These are phyloP conservation scores for Morpho deidamia DNA, from an alignment of 2,888 invertebrate genomes.

Conservation along the genomic window DNA sequence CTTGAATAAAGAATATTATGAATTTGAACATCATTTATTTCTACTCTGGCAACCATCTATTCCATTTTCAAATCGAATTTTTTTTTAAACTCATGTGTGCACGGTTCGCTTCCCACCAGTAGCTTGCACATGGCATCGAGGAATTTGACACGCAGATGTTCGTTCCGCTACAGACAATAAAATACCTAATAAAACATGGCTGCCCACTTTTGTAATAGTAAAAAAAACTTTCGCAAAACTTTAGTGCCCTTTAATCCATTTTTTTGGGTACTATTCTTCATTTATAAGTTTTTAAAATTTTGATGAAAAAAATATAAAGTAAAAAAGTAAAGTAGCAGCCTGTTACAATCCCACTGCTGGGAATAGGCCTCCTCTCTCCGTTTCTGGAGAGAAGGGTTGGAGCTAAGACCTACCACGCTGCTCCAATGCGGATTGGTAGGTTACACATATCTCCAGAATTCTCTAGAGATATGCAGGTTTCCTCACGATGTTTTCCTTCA, in stretches of 20 bases:
- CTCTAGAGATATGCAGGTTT: too few species aligned
- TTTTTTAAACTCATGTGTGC: slow-evolving; percentile 51
- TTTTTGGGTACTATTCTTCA: not conserved
- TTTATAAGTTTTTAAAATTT: too few species aligned
- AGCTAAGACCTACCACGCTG: too few species aligned
- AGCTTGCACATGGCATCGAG: slow-evolving; percentile 69
- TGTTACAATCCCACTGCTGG: too few species aligned
- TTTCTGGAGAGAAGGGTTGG: too few species aligned
- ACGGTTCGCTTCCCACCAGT: slow-evolving; percentile 69
- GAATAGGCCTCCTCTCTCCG: too few species aligned
- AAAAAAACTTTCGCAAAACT: slow-evolving; percentile 4
- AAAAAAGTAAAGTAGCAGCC: too few species aligned
- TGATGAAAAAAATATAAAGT: too few species aligned
- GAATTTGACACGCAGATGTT: slow-evolving; percentile 78
- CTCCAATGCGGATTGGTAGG: too few species aligned
- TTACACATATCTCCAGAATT: too few species aligned
- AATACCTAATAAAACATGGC: slow-evolving; percentile 59
- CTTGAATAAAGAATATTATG: too few species aligned
- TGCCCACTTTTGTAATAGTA: slow-evolving; percentile 27
- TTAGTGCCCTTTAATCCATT: not conserved
- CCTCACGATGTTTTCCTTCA: too few species aligned
- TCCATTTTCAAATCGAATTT: slow-evolving; percentile 39
- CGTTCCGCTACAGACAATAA: slow-evolving; percentile 61
- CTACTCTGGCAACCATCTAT: not conserved
- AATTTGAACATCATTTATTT: not conserved